These are phyloP conservation scores for Haliclona indistincta DNA, from an alignment of 37 sponge, comb jelly and placozoan species.

Conservation along the genomic window DNA sequence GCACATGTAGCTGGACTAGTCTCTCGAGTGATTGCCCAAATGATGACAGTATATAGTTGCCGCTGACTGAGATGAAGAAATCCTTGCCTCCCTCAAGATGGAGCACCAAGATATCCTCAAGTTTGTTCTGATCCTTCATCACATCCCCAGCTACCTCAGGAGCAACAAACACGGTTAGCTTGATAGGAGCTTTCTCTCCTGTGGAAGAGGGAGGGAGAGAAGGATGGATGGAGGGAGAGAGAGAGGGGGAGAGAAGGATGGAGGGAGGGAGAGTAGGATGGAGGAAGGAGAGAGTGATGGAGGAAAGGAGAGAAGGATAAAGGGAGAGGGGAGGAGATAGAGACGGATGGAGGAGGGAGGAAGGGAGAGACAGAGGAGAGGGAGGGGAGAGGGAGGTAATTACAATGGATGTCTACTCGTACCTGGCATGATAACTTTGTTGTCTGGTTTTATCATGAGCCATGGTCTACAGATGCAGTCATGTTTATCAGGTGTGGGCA, in stretches of 20 bases:
- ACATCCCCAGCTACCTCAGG: conserved; percentile 44
- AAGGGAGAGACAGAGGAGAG: too few relatives aligned
- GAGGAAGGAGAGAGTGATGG: too few relatives aligned
- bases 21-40: conserved; percentile 82
- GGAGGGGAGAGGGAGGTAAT: too few relatives aligned
- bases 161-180: conserved; percentile 46
- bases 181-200: conserved; percentile 37
- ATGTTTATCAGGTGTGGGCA: conserved; percentile 58
- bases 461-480: conserved; percentile 54
- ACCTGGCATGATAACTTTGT: conserved; percentile 41
- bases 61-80: conserved; percentile 80
- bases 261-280: too few relatives aligned
- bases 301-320: too few relatives aligned
- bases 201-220: background rate
- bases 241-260: background rate
- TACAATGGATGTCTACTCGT: too few relatives aligned
- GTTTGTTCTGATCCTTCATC: conserved; percentile 30
- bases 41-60: conserved; percentile 72
- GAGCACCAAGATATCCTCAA: conserved; percentile 91
- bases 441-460: conserved; percentile 60
- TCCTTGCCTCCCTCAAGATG: conserved; percentile 90
- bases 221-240: background rate
- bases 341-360: too few relatives aligned
- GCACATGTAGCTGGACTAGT: conserved; percentile 61
- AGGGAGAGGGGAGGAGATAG: too few relatives aligned